Conservation (phyloP, 2,797 vertebrate genomes). For the Aphelocoma californica region DNA sequence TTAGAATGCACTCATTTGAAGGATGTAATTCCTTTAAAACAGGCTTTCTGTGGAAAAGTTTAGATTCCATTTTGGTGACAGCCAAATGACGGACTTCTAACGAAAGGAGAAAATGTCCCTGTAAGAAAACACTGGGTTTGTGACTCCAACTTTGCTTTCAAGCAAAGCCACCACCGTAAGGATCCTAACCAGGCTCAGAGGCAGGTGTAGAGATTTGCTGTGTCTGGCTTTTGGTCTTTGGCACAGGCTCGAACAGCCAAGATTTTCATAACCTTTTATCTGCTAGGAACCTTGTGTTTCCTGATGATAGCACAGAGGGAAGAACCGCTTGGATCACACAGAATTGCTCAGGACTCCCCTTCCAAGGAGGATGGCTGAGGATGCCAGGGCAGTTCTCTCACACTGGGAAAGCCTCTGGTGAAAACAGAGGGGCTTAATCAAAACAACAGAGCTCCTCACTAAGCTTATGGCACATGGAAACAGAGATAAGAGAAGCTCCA, state of each 20-base stretch:
- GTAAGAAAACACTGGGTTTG: neutral
- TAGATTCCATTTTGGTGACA: neutral
- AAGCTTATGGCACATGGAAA: neutral
- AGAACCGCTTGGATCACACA: accelerated
- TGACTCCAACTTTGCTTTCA: neutral
- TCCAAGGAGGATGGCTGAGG: neutral
- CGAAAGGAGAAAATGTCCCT: accelerated
- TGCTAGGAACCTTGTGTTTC: neutral
- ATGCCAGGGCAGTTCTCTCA: neutral
- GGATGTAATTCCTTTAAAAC: neutral
- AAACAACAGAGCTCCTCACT: neutral
- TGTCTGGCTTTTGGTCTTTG: neutral
- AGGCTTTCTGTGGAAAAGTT: neutral
- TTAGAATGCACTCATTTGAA: neutral
- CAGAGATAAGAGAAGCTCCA: neutral
- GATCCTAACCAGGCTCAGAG: neutral
- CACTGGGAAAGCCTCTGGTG: neutral
- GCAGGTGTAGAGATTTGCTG: neutral
- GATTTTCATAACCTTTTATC: neutral
- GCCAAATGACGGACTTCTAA: neutral
- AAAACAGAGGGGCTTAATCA: neutral
- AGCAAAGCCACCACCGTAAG: accelerated
- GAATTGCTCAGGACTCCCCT: neutral
- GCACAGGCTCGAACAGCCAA: neutral
- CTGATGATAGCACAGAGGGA: neutral